Conservation (phyloP, 2,797 vertebrate genomes). For the Phaenicophaeus curvirostris region DNA sequence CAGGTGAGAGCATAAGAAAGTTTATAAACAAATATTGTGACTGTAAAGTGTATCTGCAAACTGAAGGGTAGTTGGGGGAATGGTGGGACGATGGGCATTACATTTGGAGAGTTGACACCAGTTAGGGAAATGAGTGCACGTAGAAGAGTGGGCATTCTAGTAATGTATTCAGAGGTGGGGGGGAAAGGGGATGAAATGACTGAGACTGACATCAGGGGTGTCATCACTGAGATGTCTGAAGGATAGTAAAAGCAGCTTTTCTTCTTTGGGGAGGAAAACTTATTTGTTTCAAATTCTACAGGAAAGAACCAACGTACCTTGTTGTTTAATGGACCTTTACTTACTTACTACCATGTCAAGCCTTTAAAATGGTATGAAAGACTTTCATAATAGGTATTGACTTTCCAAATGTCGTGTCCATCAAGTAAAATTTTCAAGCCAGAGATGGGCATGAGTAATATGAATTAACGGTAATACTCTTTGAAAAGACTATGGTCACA, state of each 20-base stretch:
- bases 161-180: not conserved
- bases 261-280: not conserved
- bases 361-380: not conserved
- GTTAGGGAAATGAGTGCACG: not conserved
- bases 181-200: not conserved
- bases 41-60: not conserved
- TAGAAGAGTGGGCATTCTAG: not conserved
- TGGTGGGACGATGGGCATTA: not conserved
- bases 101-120: too few relatives aligned
- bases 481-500: not conserved
- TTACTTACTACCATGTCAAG: not conserved
- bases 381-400: not conserved
- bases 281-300: not conserved
- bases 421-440: not conserved
- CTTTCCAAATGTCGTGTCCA: not conserved
- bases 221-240: not conserved
- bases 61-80: not conserved
- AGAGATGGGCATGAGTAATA: not conserved
- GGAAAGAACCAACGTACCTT: not conserved
- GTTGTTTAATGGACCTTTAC: not conserved
- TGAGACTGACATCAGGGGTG: too few relatives aligned
- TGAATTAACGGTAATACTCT: not conserved
- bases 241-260: not conserved
- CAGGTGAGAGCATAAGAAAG: not conserved
- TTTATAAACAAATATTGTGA: not conserved